Conservation (phyloP, 2,797 vertebrate species). For the Trachops cirrhosus region DNA sequence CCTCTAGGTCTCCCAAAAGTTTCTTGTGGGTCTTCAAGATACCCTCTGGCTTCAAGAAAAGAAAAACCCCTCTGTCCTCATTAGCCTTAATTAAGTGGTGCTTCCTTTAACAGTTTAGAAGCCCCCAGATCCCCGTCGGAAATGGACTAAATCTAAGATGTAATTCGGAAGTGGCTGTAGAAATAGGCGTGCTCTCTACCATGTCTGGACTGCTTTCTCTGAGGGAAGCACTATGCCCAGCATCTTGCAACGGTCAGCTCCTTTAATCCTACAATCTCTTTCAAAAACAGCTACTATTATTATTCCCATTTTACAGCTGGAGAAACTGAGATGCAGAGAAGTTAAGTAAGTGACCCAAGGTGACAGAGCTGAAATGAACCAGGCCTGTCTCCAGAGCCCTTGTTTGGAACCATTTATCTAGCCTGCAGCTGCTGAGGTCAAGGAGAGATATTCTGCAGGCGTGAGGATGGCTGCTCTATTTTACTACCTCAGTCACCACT, state of each 20-base stretch:
- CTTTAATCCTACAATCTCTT: background rate
- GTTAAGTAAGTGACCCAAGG: background rate
- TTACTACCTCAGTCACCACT: background rate
- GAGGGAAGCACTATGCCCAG: background rate
- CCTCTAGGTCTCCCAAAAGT: background rate
- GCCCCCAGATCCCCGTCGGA: background rate
- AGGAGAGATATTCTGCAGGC: background rate
- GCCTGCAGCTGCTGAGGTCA: background rate
- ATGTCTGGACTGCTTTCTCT: background rate
- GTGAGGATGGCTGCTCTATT: background rate
- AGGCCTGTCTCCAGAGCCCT: background rate
- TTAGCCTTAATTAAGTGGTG: background rate
- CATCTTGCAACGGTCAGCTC: background rate
- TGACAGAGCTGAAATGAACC: background rate
- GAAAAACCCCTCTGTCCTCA: background rate
- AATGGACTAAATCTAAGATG: background rate
- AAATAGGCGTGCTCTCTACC: background rate
- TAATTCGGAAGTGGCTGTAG: background rate
- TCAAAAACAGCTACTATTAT: background rate
- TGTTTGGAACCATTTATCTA: background rate
- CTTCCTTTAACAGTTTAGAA: background rate
- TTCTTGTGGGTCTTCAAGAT: background rate
- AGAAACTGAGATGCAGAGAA: background rate
- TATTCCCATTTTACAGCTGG: background rate
- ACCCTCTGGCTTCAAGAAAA: background rate